Percentiles rank a stretch among this genome's conserved stretches.
Evolutionary conservation across 2,113 vertebrate species (phyloP).

Genomic region (Herpetotheres cachinnans): DNA sequence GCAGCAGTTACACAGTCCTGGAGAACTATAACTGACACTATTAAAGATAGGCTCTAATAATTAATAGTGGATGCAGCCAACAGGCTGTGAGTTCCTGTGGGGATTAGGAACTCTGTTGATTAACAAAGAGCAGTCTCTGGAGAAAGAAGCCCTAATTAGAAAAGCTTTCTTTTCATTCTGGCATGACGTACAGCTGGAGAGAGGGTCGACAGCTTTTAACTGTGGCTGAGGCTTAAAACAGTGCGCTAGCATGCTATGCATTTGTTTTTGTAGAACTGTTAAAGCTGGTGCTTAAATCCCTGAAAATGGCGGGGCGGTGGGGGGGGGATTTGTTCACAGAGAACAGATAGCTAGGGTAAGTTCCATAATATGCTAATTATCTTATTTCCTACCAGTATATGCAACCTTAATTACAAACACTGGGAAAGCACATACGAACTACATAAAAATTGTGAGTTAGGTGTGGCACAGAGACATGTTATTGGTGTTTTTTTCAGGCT

Average conservation of each 20-base stretch:
- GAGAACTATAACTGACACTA: background rate
- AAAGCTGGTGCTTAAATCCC: background rate
- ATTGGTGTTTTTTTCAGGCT: background rate
- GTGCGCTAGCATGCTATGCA: background rate
- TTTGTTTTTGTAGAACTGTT: background rate
- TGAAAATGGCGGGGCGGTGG: background rate
- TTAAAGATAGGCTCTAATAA: background rate
- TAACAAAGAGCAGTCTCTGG: conserved; percentile 63
- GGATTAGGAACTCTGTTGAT: conserved; percentile 51
- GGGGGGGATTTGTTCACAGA: background rate
- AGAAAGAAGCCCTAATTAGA: conserved; percentile 61
- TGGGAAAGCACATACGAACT: background rate
- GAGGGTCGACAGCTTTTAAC: background rate
- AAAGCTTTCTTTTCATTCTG: conserved; percentile 4
- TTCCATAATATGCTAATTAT: background rate
- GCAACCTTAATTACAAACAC: background rate
- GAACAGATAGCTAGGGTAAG: background rate
- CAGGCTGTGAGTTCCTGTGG: conserved; percentile 11
- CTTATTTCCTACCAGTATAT: background rate
- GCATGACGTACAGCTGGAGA: background rate
- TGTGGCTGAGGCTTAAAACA: background rate
- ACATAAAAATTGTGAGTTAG: background rate
- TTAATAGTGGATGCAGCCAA: conserved; percentile 51
- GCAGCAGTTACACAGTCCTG: background rate
- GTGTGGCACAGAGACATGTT: background rate